Evolutionary conservation across 2,888 invertebrate species (phyloP).

Genomic region (Polylopha cassiicola): DNA sequence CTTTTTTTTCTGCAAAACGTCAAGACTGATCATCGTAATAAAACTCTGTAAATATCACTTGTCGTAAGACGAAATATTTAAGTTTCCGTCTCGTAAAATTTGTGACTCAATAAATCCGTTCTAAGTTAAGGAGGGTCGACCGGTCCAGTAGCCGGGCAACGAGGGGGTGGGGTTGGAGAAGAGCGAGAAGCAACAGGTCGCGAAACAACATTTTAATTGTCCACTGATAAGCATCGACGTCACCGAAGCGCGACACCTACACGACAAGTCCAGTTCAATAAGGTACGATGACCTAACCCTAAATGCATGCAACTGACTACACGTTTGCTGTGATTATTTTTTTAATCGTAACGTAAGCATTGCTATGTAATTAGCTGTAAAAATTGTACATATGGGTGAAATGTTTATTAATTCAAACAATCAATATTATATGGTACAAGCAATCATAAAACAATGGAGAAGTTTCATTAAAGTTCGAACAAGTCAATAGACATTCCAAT

Average conservation of each 20-base stretch:
- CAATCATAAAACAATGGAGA: slow-evolving; percentile 20
- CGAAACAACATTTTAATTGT: slow-evolving; percentile 74
- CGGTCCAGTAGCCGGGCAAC: slow-evolving; percentile 30
- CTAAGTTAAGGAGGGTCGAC: slow-evolving; percentile 38
- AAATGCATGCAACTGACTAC: slow-evolving; percentile 53
- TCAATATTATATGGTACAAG: slow-evolving; percentile 18
- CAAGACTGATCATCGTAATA: slow-evolving; percentile 19
- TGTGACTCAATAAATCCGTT: slow-evolving; percentile 42
- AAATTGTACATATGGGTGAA: slow-evolving; percentile 19
- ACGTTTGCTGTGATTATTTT: slow-evolving; percentile 31
- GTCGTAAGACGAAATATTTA: slow-evolving; percentile 29
- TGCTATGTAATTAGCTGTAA: slow-evolving; percentile 27
- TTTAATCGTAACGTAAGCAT: slow-evolving; percentile 9
- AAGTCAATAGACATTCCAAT: slow-evolving; percentile 48
- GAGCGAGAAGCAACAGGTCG: slow-evolving; percentile 70
- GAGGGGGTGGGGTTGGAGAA: slow-evolving; percentile 31
- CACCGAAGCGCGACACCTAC: slow-evolving; percentile 65
- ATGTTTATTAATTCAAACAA: slow-evolving; percentile 17
- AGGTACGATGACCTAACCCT: slow-evolving; percentile 67
- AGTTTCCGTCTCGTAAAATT: slow-evolving; percentile 33
- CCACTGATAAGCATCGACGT: slow-evolving; percentile 67
- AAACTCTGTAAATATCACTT: slow-evolving; percentile 25
- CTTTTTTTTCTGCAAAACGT: too few species aligned
- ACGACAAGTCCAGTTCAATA: slow-evolving; percentile 39
- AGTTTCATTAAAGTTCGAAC: slow-evolving; percentile 20